Conservation (phyloP, 2,797 vertebrate genomes). For the Liasis olivaceus region DNA sequence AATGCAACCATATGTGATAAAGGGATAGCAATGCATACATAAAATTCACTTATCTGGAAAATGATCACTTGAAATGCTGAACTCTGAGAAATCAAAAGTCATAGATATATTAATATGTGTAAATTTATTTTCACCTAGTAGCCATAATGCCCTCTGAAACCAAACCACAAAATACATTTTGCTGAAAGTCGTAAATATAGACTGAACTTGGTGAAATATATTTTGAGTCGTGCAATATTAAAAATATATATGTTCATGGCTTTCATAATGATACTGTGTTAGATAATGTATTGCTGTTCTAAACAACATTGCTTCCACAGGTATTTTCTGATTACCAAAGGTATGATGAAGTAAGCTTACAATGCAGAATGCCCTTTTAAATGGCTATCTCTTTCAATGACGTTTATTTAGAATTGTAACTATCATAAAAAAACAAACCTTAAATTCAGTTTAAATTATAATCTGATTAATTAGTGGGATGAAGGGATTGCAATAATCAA, state of each 20-base stretch:
- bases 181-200: conserved; percentile 45
- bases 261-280: conserved; percentile 35
- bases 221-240: conserved; percentile 25
- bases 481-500: neutral
- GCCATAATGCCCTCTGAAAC: conserved; percentile 54
- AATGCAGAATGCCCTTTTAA: conserved; percentile 42
- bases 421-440: conserved; percentile 8
- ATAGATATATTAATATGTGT: conserved; percentile 49
- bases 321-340: conserved; percentile 58
- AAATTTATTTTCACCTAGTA: conserved; percentile 45
- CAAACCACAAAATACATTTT: conserved; percentile 49
- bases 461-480: neutral
- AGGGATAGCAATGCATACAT: conserved; percentile 46
- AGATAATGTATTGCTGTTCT: conserved; percentile 59
- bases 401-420: neutral
- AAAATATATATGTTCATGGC: conserved; percentile 47
- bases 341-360: conserved; percentile 51
- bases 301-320: conserved; percentile 49
- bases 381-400: conserved; percentile 33
- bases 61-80: conserved; percentile 52
- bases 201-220: conserved; percentile 40
- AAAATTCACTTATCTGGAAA: conserved; percentile 49
- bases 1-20: conserved; percentile 33
- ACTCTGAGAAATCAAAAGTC: conserved; percentile 52
- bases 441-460: neutral